Conservation (phyloP, 2,797 vertebrate genomes). For the Erithacus rubecula region DNA sequence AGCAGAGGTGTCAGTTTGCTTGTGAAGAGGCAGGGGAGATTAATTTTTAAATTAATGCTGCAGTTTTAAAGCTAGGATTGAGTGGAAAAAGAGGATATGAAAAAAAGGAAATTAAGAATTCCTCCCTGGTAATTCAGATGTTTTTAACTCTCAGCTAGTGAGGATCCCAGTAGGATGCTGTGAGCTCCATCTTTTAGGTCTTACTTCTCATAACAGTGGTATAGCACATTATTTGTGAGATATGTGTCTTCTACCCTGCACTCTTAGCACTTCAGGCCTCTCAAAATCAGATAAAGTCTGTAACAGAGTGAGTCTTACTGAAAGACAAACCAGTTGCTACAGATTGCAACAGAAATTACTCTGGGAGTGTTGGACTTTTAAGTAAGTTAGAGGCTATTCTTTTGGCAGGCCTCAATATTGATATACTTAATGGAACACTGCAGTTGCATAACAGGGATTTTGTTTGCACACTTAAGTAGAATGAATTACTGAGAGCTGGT, state of each 20-base stretch:
- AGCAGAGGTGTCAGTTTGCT: not conserved
- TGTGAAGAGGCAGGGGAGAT: not conserved
- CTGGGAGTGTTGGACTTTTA: not conserved
- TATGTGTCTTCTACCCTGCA: not conserved
- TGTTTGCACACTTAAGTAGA: not conserved
- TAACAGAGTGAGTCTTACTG: not conserved
- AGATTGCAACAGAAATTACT: not conserved
- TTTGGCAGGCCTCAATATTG: not conserved
- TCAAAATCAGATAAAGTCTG: not conserved
- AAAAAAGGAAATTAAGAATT: not conserved
- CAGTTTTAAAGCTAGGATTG: not conserved
- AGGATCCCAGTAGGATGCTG: not conserved
- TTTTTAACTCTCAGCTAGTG: not conserved
- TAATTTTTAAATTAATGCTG: not conserved
- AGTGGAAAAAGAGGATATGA: not conserved
- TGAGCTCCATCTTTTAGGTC: not conserved
- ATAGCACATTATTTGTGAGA: not conserved
- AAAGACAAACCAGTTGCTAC: not conserved
- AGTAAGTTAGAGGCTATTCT: not conserved
- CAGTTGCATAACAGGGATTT: slow-evolving; percentile 30
- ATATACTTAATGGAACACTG: not conserved
- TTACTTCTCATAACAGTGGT: not conserved
- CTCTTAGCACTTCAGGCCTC: not conserved
- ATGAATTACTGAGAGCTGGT: not conserved
- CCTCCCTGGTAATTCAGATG: not conserved